Evolutionary conservation across 2,797 vertebrate genomes (phyloP).

Genomic region (Enoplosus armatus): DNA sequence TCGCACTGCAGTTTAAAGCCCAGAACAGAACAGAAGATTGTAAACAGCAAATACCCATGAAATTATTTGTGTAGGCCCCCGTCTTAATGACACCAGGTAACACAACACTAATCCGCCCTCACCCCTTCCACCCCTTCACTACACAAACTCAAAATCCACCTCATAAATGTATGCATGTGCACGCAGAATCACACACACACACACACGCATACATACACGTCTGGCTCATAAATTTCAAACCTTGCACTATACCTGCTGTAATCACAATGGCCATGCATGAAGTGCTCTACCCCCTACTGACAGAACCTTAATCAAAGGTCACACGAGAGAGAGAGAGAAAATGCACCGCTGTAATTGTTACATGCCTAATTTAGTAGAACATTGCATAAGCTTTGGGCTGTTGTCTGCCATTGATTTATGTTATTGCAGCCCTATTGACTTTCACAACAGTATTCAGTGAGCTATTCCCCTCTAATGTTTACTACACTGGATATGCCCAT

Average conservation of each 20-base stretch:
- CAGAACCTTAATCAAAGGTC: conserved; percentile 80
- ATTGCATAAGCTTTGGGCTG: conserved; percentile 77
- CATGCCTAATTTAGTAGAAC: conserved; percentile 83
- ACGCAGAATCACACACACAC: conserved; percentile 38
- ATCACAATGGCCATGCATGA: conserved; percentile 72
- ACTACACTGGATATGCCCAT: conserved; percentile 62
- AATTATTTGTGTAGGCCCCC: conserved; percentile 59
- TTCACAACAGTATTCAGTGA: conserved; percentile 75
- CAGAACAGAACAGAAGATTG: conserved; percentile 40
- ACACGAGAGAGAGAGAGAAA: conserved; percentile 63
- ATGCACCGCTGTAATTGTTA: conserved; percentile 74
- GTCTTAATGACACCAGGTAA: conserved; percentile 64
- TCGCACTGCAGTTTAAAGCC: conserved; percentile 47
- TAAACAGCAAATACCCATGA: conserved; percentile 73
- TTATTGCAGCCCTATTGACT: conserved; percentile 79
- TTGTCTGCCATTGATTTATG: conserved; percentile 81
- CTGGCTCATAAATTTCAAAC: conserved; percentile 68
- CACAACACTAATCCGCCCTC: conserved; percentile 46
- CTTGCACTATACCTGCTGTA: conserved; percentile 54
- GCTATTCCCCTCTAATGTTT: conserved; percentile 76
- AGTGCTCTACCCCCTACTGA: conserved; percentile 49
- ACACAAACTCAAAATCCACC: conserved; percentile 38
- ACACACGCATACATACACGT: conserved; percentile 8
- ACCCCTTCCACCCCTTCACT: not conserved
- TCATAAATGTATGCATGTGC: conserved; percentile 61